Evolutionary conservation across 2,797 vertebrate genomes (phyloP).

Genomic region (Echiichthys vipera): DNA sequence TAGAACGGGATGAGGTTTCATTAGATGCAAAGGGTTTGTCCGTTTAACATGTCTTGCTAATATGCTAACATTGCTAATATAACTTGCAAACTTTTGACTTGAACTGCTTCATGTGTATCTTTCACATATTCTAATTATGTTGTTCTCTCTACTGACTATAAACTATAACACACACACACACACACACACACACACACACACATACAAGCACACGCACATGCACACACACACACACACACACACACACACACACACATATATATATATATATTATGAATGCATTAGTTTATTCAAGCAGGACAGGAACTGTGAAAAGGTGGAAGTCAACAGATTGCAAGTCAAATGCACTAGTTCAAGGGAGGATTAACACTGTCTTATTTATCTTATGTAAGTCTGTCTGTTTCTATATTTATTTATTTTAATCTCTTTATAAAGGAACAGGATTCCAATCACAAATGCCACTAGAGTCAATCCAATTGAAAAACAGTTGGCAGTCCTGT

Average conservation of each 20-base stretch:
- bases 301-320: conserved; percentile 7
- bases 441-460: conserved; percentile 67
- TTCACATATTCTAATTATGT: background rate
- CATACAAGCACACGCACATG: no score
- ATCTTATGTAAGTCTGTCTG: conserved; percentile 51
- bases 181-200: no score
- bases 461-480: conserved; percentile 73
- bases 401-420: conserved; percentile 70
- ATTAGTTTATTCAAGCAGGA: background rate
- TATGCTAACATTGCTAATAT: no score
- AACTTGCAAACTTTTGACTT: background rate
- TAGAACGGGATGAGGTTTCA: background rate
- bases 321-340: conserved; percentile 53
- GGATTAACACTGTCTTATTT: conserved; percentile 64
- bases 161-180: no score
- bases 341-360: conserved; percentile 45
- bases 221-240: no score
- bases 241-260: no score
- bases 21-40: background rate
- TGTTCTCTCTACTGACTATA: no score
- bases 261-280: no score
- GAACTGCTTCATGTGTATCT: background rate
- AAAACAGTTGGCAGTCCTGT: conserved; percentile 66
- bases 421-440: conserved; percentile 77
- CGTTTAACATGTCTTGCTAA: no score